Conservation (phyloP, 2,113 vertebrate species). For the Chlamydotis undulata region DNA sequence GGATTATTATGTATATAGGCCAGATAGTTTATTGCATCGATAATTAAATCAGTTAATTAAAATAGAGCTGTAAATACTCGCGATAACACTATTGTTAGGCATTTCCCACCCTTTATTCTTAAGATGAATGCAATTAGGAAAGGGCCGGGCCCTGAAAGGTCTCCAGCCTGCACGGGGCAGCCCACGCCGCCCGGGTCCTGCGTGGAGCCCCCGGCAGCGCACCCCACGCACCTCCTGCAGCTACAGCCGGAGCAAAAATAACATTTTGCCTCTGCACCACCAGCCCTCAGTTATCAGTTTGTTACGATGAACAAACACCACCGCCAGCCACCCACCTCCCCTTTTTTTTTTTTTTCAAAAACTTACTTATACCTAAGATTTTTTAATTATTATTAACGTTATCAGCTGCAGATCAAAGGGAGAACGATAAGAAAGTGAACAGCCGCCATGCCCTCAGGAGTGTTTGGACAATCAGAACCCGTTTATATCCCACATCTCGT, state of each 20-base stretch:
- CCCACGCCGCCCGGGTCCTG: not conserved
- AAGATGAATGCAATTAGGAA: slow-evolving; percentile 65
- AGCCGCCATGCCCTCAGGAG: slow-evolving; percentile 16
- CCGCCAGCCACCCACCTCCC: not conserved
- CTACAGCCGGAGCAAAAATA: not conserved
- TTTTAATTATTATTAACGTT: not conserved
- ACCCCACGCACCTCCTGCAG: not conserved
- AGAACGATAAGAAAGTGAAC: slow-evolving; percentile 43
- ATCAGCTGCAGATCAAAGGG: not conserved
- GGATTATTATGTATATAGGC: slow-evolving; percentile 47
- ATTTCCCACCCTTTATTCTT: slow-evolving; percentile 61
- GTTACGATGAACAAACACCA: slow-evolving; percentile 22
- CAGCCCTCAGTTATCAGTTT: slow-evolving; percentile 3
- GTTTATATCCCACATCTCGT: slow-evolving; percentile 39
- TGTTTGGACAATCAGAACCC: slow-evolving; percentile 53
- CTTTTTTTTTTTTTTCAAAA: not conserved
- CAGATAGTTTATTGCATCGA: slow-evolving; percentile 54
- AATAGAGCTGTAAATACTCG: slow-evolving; percentile 73
- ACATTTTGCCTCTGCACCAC: not conserved
- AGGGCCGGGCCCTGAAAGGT: slow-evolving; percentile 43
- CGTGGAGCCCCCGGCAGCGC: not conserved
- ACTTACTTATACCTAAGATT: no score
- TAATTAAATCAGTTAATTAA: slow-evolving; percentile 75
- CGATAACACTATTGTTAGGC: slow-evolving; percentile 56
- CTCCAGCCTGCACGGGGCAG: not conserved